Percentiles rank a stretch among this genome's conserved stretches.
These are phyloP conservation scores for Thermophis baileyi DNA, from an alignment of 2,113 vertebrate species.

Conservation along the genomic window DNA sequence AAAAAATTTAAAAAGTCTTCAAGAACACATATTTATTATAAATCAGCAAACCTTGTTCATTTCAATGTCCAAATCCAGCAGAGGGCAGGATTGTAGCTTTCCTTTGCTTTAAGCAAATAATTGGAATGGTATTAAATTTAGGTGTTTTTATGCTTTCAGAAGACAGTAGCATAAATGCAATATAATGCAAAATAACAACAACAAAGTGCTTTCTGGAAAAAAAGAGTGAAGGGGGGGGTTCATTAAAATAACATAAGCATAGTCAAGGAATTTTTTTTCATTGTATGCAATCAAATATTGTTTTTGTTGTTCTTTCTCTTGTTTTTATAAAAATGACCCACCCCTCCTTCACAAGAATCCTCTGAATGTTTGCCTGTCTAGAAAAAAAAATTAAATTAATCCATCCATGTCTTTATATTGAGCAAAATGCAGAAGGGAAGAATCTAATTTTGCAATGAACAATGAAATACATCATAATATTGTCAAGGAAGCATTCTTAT, in stretches of 20 bases:
- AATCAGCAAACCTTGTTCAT: neutral
- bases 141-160: accelerated
- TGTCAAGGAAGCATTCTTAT: neutral
- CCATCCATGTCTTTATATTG: neutral
- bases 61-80: constrained; percentile 43
- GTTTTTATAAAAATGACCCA: neutral
- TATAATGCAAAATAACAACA: neutral
- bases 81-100: constrained; percentile 62
- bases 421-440: neutral
- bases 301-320: neutral
- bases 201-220: neutral
- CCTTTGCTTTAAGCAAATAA: neutral
- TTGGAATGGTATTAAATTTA: neutral
- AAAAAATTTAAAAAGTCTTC: neutral
- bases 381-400: neutral
- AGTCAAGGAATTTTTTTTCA: neutral
- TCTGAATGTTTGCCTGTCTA: neutral
- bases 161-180: accelerated
- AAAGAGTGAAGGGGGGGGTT: neutral
- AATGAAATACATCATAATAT: neutral
- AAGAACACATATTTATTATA: neutral
- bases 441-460: neutral
- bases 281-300: neutral
- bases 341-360: neutral
- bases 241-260: neutral